phyloP scores from a whole-genome alignment of 2,888 invertebrate species.

The Trileptium ribeirensis region DNA sequence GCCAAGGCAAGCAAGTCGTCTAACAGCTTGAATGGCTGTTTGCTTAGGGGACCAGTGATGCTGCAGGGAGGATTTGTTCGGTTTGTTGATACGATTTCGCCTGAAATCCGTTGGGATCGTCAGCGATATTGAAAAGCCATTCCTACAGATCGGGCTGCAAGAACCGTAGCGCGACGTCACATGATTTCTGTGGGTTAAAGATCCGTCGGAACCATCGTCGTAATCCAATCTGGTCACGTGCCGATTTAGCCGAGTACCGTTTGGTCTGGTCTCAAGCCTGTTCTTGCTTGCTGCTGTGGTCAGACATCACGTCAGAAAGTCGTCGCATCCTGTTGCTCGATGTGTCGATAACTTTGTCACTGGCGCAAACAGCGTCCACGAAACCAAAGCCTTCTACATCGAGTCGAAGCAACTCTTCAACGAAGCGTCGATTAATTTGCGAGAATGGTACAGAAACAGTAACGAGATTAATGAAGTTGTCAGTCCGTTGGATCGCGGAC shows the following conservation, averaged over 20 bases:
- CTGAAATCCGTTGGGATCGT: constrained; percentile 26
- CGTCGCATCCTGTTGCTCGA: neutral
- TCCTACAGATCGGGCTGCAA: constrained; percentile 33
- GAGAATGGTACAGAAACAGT: neutral
- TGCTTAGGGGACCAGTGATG: constrained; percentile 30
- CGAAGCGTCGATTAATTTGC: neutral
- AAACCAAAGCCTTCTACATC: neutral
- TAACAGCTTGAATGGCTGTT: constrained; percentile 31
- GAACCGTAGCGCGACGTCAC: constrained; percentile 28
- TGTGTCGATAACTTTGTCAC: neutral
- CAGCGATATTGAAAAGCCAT: constrained; percentile 16
- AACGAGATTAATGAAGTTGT: neutral
- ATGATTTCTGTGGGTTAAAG: neutral
- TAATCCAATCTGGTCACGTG: constrained; percentile 29
- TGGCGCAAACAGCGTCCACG: neutral
- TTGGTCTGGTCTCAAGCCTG: constrained; percentile 33
- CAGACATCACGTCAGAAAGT: constrained; percentile 11
- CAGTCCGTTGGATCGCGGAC: neutral
- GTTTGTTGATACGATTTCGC: constrained; percentile 29
- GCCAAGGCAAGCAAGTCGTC: constrained; percentile 16
- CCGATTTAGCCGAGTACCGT: constrained; percentile 35
- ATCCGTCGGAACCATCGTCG: neutral
- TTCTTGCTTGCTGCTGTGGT: constrained; percentile 32
- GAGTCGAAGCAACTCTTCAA: neutral
- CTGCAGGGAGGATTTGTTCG: constrained; percentile 24